These are phyloP conservation scores for Strigamia maritima DNA, from an alignment of 2,888 invertebrate genomes.

Conservation along the genomic window DNA sequence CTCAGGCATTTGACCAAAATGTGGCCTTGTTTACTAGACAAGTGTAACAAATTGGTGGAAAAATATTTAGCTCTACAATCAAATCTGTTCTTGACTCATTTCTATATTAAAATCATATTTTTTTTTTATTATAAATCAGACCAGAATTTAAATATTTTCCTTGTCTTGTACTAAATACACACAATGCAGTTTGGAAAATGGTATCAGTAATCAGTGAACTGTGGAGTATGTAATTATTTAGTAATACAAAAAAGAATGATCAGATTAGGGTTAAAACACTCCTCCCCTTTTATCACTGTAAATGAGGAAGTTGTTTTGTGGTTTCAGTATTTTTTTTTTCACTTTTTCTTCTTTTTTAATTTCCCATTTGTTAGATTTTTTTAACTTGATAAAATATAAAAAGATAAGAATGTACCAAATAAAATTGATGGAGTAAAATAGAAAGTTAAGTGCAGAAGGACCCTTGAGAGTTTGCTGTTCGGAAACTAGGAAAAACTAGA, in stretches of 20 bases:
- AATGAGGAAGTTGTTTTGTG: slow-evolving; percentile 19
- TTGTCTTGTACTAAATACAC: slow-evolving; percentile 8
- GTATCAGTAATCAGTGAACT: slow-evolving; percentile 22
- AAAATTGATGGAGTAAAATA: not conserved
- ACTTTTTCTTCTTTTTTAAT: not conserved
- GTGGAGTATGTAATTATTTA: slow-evolving; percentile 17
- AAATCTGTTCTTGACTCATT: too few species aligned
- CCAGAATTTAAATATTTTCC: slow-evolving; percentile 16
- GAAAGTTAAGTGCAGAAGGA: not conserved
- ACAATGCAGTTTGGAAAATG: not conserved
- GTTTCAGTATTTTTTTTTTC: not conserved
- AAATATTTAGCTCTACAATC: not conserved
- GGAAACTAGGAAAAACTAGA: slow-evolving; percentile 11
- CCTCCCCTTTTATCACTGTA: slow-evolving; percentile 13
- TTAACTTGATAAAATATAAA: not conserved
- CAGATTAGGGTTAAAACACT: slow-evolving; percentile 29
- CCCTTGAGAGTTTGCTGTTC: not conserved
- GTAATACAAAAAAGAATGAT: not conserved
- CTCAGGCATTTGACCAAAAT: slow-evolving; percentile 20
- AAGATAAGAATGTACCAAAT: not conserved
- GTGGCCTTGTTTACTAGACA: not conserved
- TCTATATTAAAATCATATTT: not conserved
- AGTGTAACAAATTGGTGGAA: not conserved
- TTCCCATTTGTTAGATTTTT: not conserved
- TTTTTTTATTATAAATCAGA: not conserved